These are phyloP conservation scores for Ciconia nigra DNA, from an alignment of 2,797 vertebrate species.

Conservation along the genomic window DNA sequence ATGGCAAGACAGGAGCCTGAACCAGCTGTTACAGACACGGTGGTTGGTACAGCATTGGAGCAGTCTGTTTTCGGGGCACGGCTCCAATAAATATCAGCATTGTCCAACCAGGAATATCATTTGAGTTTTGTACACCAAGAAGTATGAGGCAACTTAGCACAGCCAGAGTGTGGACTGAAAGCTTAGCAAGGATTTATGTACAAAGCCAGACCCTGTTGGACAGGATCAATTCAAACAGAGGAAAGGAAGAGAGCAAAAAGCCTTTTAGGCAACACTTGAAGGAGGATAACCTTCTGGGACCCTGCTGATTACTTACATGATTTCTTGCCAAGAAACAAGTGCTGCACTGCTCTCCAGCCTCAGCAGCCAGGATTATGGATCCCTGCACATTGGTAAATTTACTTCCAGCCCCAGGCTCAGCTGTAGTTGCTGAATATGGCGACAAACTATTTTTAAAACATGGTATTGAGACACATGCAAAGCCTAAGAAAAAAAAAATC, in stretches of 20 bases:
- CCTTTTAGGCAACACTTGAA: slow-evolving; percentile 34
- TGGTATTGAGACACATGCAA: not conserved
- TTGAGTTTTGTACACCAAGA: not conserved
- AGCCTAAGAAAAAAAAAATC: not conserved
- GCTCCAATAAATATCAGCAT: not conserved
- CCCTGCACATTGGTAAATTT: not conserved
- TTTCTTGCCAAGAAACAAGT: slow-evolving; percentile 50
- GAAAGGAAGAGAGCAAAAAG: slow-evolving; percentile 28
- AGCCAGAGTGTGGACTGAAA: not conserved
- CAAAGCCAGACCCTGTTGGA: not conserved
- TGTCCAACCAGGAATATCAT: not conserved
- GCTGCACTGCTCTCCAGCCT: not conserved
- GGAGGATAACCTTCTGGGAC: slow-evolving; percentile 39
- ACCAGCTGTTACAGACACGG: not conserved
- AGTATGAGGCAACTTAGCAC: not conserved
- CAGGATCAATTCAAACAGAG: slow-evolving; percentile 35
- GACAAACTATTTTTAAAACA: not conserved
- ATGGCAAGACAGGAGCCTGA: not conserved
- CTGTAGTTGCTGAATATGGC: not conserved
- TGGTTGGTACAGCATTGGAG: not conserved
- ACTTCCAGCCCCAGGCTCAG: not conserved
- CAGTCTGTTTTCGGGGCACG: not conserved
- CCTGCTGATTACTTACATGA: slow-evolving; percentile 31
- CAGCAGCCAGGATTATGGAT: not conserved
- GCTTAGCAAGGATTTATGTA: slow-evolving; percentile 27